These are phyloP conservation scores for Carlito syrichta DNA, from an alignment of 2,113 vertebrate species.

Conservation along the genomic window DNA sequence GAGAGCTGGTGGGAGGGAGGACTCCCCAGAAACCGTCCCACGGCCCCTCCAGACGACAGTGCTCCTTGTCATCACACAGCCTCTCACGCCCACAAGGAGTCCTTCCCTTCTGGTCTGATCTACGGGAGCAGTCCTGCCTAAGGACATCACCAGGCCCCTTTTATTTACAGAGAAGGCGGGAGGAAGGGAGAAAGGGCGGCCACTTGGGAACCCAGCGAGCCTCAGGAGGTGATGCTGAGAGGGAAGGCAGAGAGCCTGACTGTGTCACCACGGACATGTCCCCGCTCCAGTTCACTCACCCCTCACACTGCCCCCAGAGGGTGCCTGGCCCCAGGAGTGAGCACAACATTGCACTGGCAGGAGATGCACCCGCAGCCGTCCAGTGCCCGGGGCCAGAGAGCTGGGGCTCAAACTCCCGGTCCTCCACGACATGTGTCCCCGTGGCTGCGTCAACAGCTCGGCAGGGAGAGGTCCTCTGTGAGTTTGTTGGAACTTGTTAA, in stretches of 20 bases:
- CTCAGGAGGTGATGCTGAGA: not conserved
- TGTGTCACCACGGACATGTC: not conserved
- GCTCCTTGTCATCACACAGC: not conserved
- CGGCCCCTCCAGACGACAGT: accelerated
- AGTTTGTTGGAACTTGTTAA: not conserved
- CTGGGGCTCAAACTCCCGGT: no score
- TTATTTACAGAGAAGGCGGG: accelerated
- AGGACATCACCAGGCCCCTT: not conserved
- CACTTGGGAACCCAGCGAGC: not conserved
- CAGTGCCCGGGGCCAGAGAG: not conserved
- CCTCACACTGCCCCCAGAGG: not conserved
- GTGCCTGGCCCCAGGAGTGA: not conserved
- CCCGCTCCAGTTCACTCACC: not conserved
- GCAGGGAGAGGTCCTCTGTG: accelerated
- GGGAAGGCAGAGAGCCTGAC: not conserved
- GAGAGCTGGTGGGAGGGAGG: conserved; percentile 69
- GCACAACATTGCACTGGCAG: accelerated
- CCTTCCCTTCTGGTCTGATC: conserved; percentile 71
- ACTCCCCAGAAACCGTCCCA: conserved; percentile 70
- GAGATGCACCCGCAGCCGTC: no score
- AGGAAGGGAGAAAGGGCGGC: no score
- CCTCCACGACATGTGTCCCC: not conserved
- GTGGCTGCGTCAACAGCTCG: accelerated
- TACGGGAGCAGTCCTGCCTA: conserved; percentile 67
- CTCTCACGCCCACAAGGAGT: not conserved